Percentiles rank a stretch among this genome's conserved stretches.
These are phyloP conservation scores for Tachycineta bicolor DNA, from an alignment of 2,113 vertebrate genomes.

Conservation along the genomic window DNA sequence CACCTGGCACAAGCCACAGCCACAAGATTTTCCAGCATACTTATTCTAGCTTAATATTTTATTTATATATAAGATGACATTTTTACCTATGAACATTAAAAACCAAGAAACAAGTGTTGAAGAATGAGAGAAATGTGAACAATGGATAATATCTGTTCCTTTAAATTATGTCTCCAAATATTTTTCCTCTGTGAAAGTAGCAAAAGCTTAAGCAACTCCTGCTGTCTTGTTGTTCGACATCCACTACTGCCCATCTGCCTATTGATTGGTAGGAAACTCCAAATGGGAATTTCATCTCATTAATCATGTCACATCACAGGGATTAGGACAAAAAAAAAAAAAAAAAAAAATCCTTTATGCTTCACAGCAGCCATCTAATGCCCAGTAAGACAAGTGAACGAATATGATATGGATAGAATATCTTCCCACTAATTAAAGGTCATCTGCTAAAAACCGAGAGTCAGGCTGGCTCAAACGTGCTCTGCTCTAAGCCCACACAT, in stretches of 20 bases:
- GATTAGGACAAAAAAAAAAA: slow-evolving; percentile 70
- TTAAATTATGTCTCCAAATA: slow-evolving; percentile 63
- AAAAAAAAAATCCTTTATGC: slow-evolving; percentile 70
- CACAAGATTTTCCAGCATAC: background rate
- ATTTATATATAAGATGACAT: background rate
- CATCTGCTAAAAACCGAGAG: slow-evolving; percentile 59
- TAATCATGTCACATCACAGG: slow-evolving; percentile 80
- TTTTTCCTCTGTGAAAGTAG: slow-evolving; percentile 54
- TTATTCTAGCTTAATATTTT: background rate
- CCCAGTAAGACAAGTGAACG: slow-evolving; percentile 72
- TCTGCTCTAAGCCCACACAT: background rate
- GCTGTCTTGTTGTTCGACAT: slow-evolving; percentile 75
- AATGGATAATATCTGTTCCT: slow-evolving; percentile 25
- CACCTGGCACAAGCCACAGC: background rate
- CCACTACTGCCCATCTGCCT: slow-evolving; percentile 77
- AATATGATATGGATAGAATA: slow-evolving; percentile 73
- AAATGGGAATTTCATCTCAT: slow-evolving; percentile 80
- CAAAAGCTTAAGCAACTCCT: slow-evolving; percentile 70
- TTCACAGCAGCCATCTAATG: slow-evolving; percentile 74
- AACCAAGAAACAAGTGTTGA: background rate
- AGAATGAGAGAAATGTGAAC: background rate
- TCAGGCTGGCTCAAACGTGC: slow-evolving; percentile 11
- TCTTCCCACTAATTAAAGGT: slow-evolving; percentile 74
- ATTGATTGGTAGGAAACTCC: slow-evolving; percentile 78
- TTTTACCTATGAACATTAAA: background rate